A percentile compares a stretch with the other conserved stretches of the same genome.
phyloP scores from a whole-genome alignment of 2,113 vertebrate species.

The Rissa tridactyla region DNA sequence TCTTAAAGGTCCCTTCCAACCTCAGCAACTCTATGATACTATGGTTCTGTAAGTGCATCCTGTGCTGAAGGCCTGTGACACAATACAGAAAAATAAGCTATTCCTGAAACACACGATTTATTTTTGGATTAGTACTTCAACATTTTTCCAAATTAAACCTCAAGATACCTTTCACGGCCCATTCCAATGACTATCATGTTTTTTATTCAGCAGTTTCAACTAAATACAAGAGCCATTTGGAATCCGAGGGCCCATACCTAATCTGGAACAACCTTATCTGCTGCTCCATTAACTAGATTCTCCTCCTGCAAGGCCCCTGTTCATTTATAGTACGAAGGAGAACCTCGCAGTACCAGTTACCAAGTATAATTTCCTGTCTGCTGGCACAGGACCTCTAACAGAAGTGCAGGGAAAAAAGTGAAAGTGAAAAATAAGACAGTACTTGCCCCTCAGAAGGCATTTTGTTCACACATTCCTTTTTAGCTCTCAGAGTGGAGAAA shows the following conservation, averaged over 20 bases:
- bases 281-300: background rate
- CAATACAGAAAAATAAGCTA: background rate
- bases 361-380: background rate
- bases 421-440: background rate
- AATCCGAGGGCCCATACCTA: background rate
- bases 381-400: background rate
- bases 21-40: no score
- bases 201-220: background rate
- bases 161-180: background rate
- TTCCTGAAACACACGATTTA: background rate
- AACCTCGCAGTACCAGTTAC: background rate
- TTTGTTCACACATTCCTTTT: background rate
- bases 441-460: background rate
- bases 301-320: background rate
- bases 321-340: background rate
- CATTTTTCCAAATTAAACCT: background rate
- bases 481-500: background rate
- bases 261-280: background rate
- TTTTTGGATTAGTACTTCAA: background rate
- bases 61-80: background rate
- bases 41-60: background rate
- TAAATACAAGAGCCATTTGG: background rate
- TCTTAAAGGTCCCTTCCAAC: no score
- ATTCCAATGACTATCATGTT: background rate
- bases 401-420: background rate